Evolutionary conservation across 2,113 vertebrate genomes (phyloP).

Genomic region (Urocitellus parryii): DNA sequence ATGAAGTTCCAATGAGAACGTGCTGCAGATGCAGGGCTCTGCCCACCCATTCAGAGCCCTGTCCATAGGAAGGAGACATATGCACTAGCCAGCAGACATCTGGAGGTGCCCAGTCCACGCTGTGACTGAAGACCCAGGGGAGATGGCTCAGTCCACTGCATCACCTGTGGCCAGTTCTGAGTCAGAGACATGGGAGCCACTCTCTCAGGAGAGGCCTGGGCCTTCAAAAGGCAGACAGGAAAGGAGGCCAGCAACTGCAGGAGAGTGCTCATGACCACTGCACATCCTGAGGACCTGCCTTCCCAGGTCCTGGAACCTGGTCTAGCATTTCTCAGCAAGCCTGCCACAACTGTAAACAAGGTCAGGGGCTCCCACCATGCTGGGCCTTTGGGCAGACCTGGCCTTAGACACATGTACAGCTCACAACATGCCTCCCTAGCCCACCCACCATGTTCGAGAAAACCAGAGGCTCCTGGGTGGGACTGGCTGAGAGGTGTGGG

Average conservation of each 20-base stretch:
- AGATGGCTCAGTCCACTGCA: neutral
- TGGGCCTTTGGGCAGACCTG: rapidly evolving
- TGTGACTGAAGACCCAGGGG: neutral
- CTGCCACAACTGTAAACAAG: rapidly evolving
- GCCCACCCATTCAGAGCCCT: neutral
- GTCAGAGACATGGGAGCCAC: neutral
- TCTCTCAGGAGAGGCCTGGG: neutral
- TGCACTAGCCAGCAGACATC: neutral
- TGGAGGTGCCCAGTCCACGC: rapidly evolving
- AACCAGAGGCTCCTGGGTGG: neutral
- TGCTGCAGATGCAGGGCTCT: no score
- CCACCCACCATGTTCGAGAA: neutral
- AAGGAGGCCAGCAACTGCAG: neutral
- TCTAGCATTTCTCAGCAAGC: rapidly evolving
- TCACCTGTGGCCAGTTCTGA: neutral
- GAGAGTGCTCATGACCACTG: no score
- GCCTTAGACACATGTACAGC: neutral
- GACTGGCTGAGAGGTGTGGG: neutral
- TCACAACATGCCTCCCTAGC: neutral
- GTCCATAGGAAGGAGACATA: neutral
- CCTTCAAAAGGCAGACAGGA: neutral
- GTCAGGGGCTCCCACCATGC: neutral
- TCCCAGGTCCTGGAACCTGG: neutral
- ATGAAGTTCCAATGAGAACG: neutral
- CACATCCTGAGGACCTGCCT: no score